phyloP scores from a whole-genome alignment of 2,888 invertebrate species.

The Ptycholaimellus sp. region DNA sequence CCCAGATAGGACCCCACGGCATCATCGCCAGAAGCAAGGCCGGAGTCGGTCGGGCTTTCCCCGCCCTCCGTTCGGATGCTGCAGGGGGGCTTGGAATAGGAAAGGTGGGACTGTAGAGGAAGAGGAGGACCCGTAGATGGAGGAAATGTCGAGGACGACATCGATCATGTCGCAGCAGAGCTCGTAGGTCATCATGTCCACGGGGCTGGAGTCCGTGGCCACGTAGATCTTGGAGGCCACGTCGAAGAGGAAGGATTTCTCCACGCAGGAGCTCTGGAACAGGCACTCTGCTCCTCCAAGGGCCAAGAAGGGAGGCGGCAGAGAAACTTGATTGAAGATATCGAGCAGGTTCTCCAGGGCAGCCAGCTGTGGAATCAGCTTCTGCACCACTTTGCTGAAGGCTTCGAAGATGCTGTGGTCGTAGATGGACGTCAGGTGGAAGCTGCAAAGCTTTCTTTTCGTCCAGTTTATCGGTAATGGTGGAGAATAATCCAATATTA shows the following conservation, averaged over 20 bases:
- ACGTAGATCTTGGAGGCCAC: slow-evolving; percentile 85
- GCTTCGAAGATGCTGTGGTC: slow-evolving; percentile 99
- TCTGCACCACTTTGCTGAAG: slow-evolving; percentile 97
- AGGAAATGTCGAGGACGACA: slow-evolving; percentile 91
- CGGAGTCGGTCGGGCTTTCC: no score
- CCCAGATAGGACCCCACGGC: no score
- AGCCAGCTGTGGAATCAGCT: slow-evolving; percentile 83
- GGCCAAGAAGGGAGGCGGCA: not conserved
- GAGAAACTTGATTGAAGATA: slow-evolving; percentile 68
- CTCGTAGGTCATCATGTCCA: slow-evolving; percentile 98
- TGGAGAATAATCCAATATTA: no score
- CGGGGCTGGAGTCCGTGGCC: slow-evolving; percentile 95
- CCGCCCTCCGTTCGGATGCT: no score
- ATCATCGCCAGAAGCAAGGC: no score
- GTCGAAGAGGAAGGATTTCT: slow-evolving; percentile 96
- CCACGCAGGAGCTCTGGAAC: slow-evolving; percentile 79
- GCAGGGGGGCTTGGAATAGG: no score
- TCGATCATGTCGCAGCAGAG: slow-evolving; percentile 99
- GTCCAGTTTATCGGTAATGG: no score
- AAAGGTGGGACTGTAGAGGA: no score
- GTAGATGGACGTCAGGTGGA: slow-evolving; percentile 92
- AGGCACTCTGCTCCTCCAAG: no score
- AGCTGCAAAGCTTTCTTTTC: no score
- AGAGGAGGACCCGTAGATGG: slow-evolving; percentile 97
- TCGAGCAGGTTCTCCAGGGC: slow-evolving; percentile 88